A percentile compares a stretch with the other conserved stretches of the same genome.
Conservation (phyloP, 1,140 invertebrate genomes). For the Goniozus legneri region DNA sequence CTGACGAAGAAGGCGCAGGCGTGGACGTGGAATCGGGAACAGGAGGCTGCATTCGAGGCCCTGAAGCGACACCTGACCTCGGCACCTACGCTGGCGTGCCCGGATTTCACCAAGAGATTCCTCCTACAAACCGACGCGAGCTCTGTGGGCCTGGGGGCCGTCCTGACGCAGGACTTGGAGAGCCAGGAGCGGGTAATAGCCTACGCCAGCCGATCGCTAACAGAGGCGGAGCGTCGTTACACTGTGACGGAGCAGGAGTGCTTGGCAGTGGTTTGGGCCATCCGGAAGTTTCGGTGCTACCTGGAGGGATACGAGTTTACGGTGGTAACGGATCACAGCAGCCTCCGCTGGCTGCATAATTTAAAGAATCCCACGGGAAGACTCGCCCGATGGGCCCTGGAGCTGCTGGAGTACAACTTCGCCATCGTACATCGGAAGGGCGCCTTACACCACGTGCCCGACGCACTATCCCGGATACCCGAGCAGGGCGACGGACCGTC, state of each 20-base stretch:
- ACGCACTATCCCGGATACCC: not conserved
- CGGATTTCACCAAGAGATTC: not conserved
- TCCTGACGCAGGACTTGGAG: not conserved
- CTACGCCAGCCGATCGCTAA: not conserved
- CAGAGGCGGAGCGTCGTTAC: not conserved
- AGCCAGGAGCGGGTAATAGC: not conserved
- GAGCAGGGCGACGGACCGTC: not conserved
- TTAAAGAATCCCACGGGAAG: not conserved
- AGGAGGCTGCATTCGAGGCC: not conserved
- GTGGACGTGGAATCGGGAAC: not conserved
- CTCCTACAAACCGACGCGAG: not conserved
- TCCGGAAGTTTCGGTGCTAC: not conserved
- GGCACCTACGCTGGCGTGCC: not conserved
- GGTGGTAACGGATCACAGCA: not conserved
- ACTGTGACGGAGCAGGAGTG: not conserved
- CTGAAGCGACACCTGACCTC: not conserved
- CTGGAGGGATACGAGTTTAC: not conserved
- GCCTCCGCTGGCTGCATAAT: not conserved
- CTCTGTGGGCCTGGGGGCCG: not conserved
- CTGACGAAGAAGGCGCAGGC: not conserved
- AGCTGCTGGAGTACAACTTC: not conserved
- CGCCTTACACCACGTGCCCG: not conserved
- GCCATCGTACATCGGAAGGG: constrained; percentile 9
- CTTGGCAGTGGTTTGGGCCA: not conserved
- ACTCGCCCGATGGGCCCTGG: constrained; percentile 25